Base-by-base conservation (phyloP, 2,113 vertebrate species). In the Cryptomyrus ogoouensis region DNA sequence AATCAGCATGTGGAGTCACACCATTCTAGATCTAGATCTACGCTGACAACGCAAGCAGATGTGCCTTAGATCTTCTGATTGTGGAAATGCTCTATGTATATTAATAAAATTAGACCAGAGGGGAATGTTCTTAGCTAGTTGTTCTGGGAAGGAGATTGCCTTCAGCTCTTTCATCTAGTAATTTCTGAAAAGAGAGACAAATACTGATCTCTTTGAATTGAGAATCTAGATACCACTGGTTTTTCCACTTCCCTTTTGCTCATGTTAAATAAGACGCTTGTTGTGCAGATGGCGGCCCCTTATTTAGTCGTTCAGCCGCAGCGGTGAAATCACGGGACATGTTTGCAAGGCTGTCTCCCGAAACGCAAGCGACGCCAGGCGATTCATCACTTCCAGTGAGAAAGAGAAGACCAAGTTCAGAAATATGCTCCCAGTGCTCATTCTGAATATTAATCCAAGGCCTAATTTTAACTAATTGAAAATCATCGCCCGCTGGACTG, bases 341-440 rank as follows among this genome's bases (percentile, higher is more conserved):
- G 90, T 92, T 90, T 47, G 91, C 92, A 93, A 94, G 93, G 93
- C 93, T 93, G 91, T 91, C 49, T 93, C 92, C 90, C 92, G 92
- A 56, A 88, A 24, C 1, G 92, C 91, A 90, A 90, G 93, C 92
- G 93, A 89, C 83, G 90, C 91, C 1, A 89, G 90, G 91, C 90
- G 92, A 91, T 91, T 94, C 93, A 93, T 94, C 94, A 94, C 90
- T 91, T 90, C 5, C 70, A 74, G 31, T 90, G 91, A 91, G 70
- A 19, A 77, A 15, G 89, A 77, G 83, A 90, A 90, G 91, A 70
- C 19, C n/a, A 88, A 31, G 56, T 47, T 62, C 10, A 52, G 31
- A 58, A 70, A 70, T 70, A 46, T 44, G 39, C 39, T n/a, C 35
- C 27, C 24, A 15, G 24, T 8, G 24, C 53, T 88, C 21, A 44